Percentiles rank a stretch among this genome's conserved stretches.
Conservation (phyloP, 1,140 invertebrate genomes). For the Andrena cerasifolii region DNA sequence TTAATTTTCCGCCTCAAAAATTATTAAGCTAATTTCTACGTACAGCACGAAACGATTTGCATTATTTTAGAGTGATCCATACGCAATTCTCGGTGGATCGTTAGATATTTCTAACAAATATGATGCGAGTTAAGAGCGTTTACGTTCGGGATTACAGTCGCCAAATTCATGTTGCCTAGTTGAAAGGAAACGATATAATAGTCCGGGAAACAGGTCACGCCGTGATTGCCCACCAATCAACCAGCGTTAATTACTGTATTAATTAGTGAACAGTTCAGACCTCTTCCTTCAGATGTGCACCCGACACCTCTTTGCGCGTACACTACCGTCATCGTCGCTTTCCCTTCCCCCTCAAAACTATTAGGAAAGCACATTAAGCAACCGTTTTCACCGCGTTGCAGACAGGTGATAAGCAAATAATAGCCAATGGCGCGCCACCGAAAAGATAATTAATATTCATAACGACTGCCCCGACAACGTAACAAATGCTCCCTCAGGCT, state of each 20-base stretch:
- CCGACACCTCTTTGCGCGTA: constrained; percentile 46
- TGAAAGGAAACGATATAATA: constrained; percentile 12
- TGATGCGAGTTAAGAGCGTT: too few relatives aligned
- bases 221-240: constrained; percentile 53
- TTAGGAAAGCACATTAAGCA: constrained; percentile 61
- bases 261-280: constrained; percentile 59
- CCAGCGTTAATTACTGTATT: constrained; percentile 70
- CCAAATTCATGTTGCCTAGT: too few relatives aligned
- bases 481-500: too few relatives aligned
- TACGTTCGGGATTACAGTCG: too few relatives aligned
- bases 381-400: constrained; percentile 53
- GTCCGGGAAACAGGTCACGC: constrained; percentile 23
- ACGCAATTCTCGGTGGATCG: too few relatives aligned
- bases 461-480: too few relatives aligned
- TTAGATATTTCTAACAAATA: too few relatives aligned
- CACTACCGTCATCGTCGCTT: constrained; percentile 44
- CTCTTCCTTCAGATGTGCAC: constrained; percentile 10
- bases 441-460: constrained; percentile 72
- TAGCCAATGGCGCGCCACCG: constrained; percentile 59
- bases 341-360: constrained; percentile 36
- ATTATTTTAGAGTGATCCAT: too few relatives aligned
- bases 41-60: too few relatives aligned
- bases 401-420: constrained; percentile 55
- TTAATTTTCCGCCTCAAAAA: too few relatives aligned
- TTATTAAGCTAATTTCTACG: too few relatives aligned